These are phyloP conservation scores for Salvelinus fontinalis DNA, from an alignment of 2,113 vertebrate genomes.

Conservation along the genomic window DNA sequence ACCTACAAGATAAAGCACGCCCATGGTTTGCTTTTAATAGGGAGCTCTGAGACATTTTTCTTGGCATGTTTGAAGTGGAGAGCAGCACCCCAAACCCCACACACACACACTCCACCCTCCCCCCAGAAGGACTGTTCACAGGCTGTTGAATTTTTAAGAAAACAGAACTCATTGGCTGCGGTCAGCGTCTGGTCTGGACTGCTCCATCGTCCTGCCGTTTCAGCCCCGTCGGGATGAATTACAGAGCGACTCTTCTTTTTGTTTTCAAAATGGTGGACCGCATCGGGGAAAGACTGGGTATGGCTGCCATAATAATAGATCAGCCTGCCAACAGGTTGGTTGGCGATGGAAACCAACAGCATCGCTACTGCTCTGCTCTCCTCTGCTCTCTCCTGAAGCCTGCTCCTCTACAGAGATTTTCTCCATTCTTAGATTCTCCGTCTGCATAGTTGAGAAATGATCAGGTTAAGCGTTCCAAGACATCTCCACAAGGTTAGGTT, in stretches of 20 bases:
- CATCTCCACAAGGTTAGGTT: constrained; percentile 1
- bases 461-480: constrained; percentile 29
- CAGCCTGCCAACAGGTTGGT: constrained; percentile 38
- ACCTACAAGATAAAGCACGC: constrained; percentile 43
- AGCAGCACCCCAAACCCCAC: not conserved
- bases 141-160: constrained; percentile 46
- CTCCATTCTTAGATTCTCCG: constrained; percentile 40
- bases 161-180: constrained; percentile 43
- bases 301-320: constrained; percentile 36
- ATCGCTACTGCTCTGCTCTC: not conserved
- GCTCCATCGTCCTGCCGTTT: not conserved
- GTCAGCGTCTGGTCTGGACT: constrained; percentile 23
- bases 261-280: constrained; percentile 32
- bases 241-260: constrained; percentile 39
- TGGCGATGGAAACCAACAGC: constrained; percentile 37
- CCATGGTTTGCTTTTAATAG: constrained; percentile 50
- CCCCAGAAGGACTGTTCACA: constrained; percentile 45
- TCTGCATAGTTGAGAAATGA: constrained; percentile 42
- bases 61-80: constrained; percentile 20
- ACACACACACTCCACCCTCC: not conserved
- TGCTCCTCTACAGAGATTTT: constrained; percentile 11
- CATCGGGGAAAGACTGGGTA: constrained; percentile 31
- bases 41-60: constrained; percentile 45
- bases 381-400: not conserved
- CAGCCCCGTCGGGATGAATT: constrained; percentile 22